Base-by-base conservation (phyloP, 2,888 invertebrate genomes). In the Eupeodes luniger region DNA sequence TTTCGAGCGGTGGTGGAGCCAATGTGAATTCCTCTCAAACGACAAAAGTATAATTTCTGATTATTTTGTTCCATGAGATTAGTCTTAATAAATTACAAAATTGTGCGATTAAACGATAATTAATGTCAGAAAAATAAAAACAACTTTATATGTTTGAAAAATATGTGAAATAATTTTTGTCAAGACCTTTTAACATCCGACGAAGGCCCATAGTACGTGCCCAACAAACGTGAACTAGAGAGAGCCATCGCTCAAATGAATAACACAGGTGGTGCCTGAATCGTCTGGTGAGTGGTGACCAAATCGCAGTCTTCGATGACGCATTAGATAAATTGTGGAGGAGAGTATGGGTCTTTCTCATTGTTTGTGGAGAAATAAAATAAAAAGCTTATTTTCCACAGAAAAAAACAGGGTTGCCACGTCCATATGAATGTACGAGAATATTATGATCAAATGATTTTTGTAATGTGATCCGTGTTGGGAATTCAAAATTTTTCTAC, bases 201-300 rank as follows among this genome's bases (percentile, higher is more conserved):
- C 67, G 85, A 34, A 88, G 85, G 74, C 88, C 85, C 88, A 88
- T 88, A 85, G 69, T 88, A 70, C 51, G 75, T 64, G 85, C 77
- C 57, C 62, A 59, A 77, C 64, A 49, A 78, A 81, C 34, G 49
- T 78, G 67, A 78, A 88, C 88, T 88, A 88, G 62, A 80, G 87
- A 87, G 76, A 67, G 44, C n/a, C 49, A 80, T 19, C 57, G 70
- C 11, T 66, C 36, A 27, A 57, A 59, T 11, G 16, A 75, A 67
- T 64, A 47, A 49, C 40, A 10, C 57, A 69, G 49, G 70, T 84
- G 34, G 4, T n/a, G 55, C 40, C 40, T 40, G 5, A 0, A 4
- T 5, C 9, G 40, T 40, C 69, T 76, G 72, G 67, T 66, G 44
- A 70, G 62, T 76, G 72, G 67, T 66, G 44, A 70, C 69, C 55